A percentile compares a stretch with the other conserved stretches of the same genome.
phyloP scores from a whole-genome alignment of 2,888 invertebrate species.

The Gortyna flavago region DNA sequence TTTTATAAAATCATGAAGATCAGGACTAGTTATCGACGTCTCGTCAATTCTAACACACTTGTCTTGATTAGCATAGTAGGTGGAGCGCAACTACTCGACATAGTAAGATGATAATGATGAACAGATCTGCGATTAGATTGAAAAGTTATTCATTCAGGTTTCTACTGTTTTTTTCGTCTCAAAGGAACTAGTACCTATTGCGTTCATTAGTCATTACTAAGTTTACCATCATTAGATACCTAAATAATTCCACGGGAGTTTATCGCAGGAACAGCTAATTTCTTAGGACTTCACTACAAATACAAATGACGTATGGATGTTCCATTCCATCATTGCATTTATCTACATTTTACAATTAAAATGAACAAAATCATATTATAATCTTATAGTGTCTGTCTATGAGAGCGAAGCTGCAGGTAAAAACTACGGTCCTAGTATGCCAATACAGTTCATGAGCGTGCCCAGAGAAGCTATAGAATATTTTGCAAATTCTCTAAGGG shows the following conservation, averaged over 20 bases:
- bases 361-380: background rate
- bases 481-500: constrained; percentile 32
- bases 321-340: background rate
- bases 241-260: constrained; percentile 1
- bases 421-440: background rate
- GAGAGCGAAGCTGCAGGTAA: background rate
- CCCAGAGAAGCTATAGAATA: constrained; percentile 18
- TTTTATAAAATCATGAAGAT: background rate
- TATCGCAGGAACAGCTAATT: background rate
- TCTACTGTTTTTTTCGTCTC: background rate
- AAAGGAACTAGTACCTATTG: constrained; percentile 15
- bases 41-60: background rate
- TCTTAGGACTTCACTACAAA: background rate
- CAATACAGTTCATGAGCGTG: background rate
- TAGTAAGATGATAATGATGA: constrained; percentile 21
- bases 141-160: constrained; percentile 12
- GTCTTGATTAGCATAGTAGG: constrained; percentile 22
- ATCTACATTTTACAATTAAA: background rate
- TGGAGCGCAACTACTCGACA: background rate
- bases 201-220: constrained; percentile 19
- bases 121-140: constrained; percentile 24
- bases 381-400: background rate
- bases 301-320: background rate
- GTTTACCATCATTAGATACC: constrained; percentile 23
- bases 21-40: constrained; percentile 18